Evolutionary conservation across 2,797 vertebrate genomes (phyloP).

Genomic region (Acipenser transmontanus): DNA sequence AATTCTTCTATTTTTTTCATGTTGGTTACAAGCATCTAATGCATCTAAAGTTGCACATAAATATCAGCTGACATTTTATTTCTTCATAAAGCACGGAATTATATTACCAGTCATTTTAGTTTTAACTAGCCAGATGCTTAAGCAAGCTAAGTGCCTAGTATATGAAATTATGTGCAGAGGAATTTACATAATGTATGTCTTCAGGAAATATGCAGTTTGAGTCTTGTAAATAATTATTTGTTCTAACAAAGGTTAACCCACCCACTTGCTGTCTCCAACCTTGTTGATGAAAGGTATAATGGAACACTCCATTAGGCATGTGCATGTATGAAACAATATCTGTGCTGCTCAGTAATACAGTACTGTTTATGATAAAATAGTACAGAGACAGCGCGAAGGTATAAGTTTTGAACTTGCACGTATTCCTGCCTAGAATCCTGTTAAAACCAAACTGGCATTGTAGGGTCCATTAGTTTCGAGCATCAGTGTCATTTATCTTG

Average conservation of each 20-base stretch:
- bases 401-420: neutral
- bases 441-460: conserved; percentile 41
- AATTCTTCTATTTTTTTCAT: neutral
- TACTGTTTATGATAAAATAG: neutral
- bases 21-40: conserved; percentile 7
- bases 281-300: conserved; percentile 17
- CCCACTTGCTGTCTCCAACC: conserved; percentile 16
- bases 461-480: conserved; percentile 42
- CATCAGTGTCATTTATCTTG: conserved; percentile 37
- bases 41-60: neutral
- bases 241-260: conserved; percentile 8
- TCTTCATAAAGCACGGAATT: neutral
- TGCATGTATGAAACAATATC: neutral
- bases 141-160: neutral
- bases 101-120: neutral
- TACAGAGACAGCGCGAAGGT: neutral
- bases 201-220: conserved; percentile 16
- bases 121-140: conserved; percentile 6
- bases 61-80: neutral
- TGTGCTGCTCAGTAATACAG: neutral
- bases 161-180: conserved; percentile 12
- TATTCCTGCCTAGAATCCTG: conserved; percentile 30
- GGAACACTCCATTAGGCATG: conserved; percentile 2
- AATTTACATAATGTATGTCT: conserved; percentile 25
- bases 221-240: conserved; percentile 11